A percentile compares a stretch with the other conserved stretches of the same genome.
phyloP scores from a whole-genome alignment of 1,140 invertebrate genomes.

The Hyposmocoma kahamanoa region DNA sequence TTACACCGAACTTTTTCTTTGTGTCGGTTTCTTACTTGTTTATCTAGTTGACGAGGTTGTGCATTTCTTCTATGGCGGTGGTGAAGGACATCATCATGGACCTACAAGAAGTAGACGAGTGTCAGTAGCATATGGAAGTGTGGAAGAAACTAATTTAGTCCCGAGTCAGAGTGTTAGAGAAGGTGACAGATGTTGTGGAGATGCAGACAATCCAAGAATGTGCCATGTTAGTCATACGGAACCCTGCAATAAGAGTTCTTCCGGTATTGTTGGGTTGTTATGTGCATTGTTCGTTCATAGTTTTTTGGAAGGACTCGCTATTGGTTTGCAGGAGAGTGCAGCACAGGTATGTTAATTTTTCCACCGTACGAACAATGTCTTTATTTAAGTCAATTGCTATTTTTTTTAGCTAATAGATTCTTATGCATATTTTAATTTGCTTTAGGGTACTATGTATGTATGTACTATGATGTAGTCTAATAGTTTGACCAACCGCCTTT shows the following conservation, averaged over 20 bases:
- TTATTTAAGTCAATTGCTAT: too few relatives aligned
- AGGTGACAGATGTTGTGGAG: conserved; percentile 47
- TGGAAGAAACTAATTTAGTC: conserved; percentile 36
- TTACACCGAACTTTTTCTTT: conserved; percentile 81
- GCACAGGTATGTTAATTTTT: conserved; percentile 73
- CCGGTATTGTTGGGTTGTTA: conserved; percentile 76
- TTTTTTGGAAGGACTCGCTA: conserved; percentile 87
- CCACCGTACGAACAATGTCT: too few relatives aligned
- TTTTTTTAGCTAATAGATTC: too few relatives aligned
- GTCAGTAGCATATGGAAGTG: conserved; percentile 39
- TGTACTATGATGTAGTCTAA: too few relatives aligned
- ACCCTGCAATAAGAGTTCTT: conserved; percentile 74
- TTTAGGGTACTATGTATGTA: too few relatives aligned
- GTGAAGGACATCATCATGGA: conserved; percentile 16
- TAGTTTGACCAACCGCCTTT: too few relatives aligned
- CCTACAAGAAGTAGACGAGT: conserved; percentile 2
- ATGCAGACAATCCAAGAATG: conserved; percentile 72
- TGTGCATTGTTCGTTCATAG: conserved; percentile 85
- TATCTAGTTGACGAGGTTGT: conserved; percentile 86
- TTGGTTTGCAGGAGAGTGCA: conserved; percentile 81
- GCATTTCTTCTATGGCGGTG: conserved; percentile 75
- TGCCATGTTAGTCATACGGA: conserved; percentile 78
- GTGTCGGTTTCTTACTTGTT: conserved; percentile 85
- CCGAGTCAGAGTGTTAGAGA: conserved; percentile 8
- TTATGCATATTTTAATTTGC: too few relatives aligned